Evolutionary conservation across 2,888 invertebrate genomes (phyloP), one percentile per base, ranked within the genome.

Genomic region (Nomada goodeniana): DNA sequence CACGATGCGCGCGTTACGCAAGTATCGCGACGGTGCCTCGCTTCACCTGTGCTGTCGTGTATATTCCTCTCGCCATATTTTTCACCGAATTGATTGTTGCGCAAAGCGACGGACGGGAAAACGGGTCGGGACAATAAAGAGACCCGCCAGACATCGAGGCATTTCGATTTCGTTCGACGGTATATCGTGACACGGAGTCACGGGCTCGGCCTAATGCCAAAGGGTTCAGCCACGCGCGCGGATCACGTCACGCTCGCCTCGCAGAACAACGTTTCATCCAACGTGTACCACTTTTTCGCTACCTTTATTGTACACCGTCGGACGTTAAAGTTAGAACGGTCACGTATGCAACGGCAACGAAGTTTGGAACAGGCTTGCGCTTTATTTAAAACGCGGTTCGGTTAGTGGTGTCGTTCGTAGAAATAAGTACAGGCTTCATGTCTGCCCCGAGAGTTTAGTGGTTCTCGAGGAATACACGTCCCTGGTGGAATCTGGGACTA

Each of bases 61-160:
- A 72, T 7, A 1, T 36, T 36, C n/a, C n/a, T 36, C 36, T 7
- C 1, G 5, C 36, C 0, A 36, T 36, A 76, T 73, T 63, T 76
- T 82, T 67, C 57, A 36, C 74, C 80, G 75, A 82, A 86, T 87
- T 36, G 69, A 64, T 75, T 18, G 60, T 86, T 86, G 71, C 76
- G 74, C 55, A 87, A 81, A 26, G 52, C 60, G 47, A 29, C 44
- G 59, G 53, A 53, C 55, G 69, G 69, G 47, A 52, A 67, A 64
- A 29, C 55, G 70, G 23, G 18, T 26, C 50, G 59, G 42, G 55
- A 82, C 76, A 80, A 87, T 73, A 47, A 83, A 83, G 80, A 80
- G 78, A 76, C 70, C 50, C n/a, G 84, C 53, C 72, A 80, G 72
- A 78, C 78, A 57, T 50, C 59, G 60, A 26, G 69, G 63, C 68